Evolutionary conservation across 2,888 invertebrate species (phyloP), one percentile per base, ranked within the genome.

Genomic region (Hirtodrosophila histrioides): DNA sequence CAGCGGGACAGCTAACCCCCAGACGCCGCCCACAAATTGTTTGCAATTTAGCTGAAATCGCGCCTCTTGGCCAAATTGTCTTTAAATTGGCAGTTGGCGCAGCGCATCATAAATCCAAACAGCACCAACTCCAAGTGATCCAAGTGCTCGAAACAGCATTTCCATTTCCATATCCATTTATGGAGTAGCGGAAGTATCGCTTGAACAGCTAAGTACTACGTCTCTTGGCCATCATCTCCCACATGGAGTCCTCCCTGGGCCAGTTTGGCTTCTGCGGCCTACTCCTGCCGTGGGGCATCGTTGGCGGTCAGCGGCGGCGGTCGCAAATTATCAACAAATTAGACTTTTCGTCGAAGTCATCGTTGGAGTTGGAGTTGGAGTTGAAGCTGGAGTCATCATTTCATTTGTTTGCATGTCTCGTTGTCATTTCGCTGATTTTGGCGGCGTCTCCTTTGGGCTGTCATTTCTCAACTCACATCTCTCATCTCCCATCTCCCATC

Each of bases 261-360:
- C 24, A 8, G 31, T 31, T 31, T 43, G 46, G 39, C 35, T 31
- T 8, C 31, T 31, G 31, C 4, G 31, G 10, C 27, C 49, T 24
- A 36, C 45, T 35, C 12, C 54, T 55, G 74, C 79, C 87, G 78
- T 86, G 78, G 85, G 85, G 78, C 85, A 85, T 83, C 85, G 83
- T 86, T 87, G 85, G 87, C 85, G 85, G 85, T 86, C 85, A 71
- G 83, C 80, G 65, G 73, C 79, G 66, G 78, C 85, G 74, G 70
- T 88, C 78, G 82, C 90, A 89, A 89, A 89, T 89, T 90, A 89
- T 90, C 89, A 90, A 88, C 90, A 90, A 85, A 87, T 85, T 85
- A 85, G 85, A 74, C 83, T 87, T 87, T 85, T 85, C 87, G 85
- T 83, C 85, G 88, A 89, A 89, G 76, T 78, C 57, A 66, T 55